Percentiles rank a stretch among this genome's conserved stretches.
These are phyloP conservation scores for Torymus auratus DNA, from an alignment of 2,888 invertebrate genomes.

Conservation along the genomic window DNA sequence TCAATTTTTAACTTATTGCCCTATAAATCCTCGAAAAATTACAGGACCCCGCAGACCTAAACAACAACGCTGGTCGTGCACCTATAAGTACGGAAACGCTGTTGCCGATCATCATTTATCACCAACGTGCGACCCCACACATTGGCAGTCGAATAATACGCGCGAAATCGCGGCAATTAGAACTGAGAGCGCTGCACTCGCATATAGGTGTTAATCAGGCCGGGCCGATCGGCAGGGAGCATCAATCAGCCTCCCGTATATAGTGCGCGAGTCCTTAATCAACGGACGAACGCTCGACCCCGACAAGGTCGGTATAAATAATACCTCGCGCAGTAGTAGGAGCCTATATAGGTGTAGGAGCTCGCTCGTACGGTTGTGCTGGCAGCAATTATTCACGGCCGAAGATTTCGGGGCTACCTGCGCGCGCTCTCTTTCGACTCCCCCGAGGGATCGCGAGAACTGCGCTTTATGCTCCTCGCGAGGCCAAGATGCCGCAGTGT, in stretches of 20 bases:
- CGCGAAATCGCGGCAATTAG: constrained; percentile 26
- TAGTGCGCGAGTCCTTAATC: constrained; percentile 21
- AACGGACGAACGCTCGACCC: background rate
- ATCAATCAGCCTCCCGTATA: constrained; percentile 26
- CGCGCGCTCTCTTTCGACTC: background rate
- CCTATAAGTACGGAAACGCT: no score
- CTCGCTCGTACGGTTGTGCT: background rate
- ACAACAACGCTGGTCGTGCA: no score
- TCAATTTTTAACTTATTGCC: no score
- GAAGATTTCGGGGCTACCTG: constrained; percentile 27
- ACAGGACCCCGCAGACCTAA: no score
- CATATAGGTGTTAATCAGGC: constrained; percentile 30
- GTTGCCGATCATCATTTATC: no score
- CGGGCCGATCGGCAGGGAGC: constrained; percentile 2
- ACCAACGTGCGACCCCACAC: no score
- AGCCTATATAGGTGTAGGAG: background rate
- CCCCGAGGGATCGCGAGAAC: background rate
- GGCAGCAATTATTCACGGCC: constrained; percentile 33
- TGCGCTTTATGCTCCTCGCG: background rate
- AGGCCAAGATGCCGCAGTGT: no score
- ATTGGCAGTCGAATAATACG: background rate
- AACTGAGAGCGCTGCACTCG: constrained; percentile 14
- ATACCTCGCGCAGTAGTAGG: background rate
- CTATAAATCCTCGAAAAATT: no score
- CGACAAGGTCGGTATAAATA: constrained; percentile 47